phyloP scores from a whole-genome alignment of 2,888 invertebrate genomes.

The Thumatha senex region DNA sequence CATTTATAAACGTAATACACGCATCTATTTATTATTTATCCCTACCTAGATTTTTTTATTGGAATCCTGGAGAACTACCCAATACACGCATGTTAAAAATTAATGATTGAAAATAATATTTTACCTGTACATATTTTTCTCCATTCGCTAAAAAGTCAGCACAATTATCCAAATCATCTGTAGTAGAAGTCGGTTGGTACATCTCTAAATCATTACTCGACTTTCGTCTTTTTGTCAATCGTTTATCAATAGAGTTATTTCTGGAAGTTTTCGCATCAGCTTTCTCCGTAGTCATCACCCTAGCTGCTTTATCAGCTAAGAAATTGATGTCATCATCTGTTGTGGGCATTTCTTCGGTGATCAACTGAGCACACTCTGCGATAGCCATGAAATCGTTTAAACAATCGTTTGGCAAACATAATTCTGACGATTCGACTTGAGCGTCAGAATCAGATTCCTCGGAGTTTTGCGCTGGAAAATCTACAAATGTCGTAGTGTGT shows the following conservation, averaged over 20 bases:
- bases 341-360: constrained; percentile 53
- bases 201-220: constrained; percentile 73
- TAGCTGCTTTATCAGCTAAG: constrained; percentile 72
- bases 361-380: constrained; percentile 62
- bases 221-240: constrained; percentile 62
- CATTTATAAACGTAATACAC: too few relatives aligned
- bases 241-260: constrained; percentile 58
- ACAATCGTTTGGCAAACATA: constrained; percentile 75
- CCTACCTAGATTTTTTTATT: too few relatives aligned
- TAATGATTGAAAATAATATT: too few relatives aligned
- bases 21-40: too few relatives aligned
- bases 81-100: too few relatives aligned
- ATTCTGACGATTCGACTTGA: constrained; percentile 68
- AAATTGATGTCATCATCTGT: constrained; percentile 71
- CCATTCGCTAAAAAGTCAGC: constrained; percentile 60
- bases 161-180: constrained; percentile 69
- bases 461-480: constrained; percentile 62
- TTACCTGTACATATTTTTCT: constrained; percentile 76
- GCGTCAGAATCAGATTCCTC: constrained; percentile 75
- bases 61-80: too few relatives aligned
- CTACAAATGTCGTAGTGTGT: constrained; percentile 71
- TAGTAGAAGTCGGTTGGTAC: constrained; percentile 77
- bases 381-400: constrained; percentile 75
- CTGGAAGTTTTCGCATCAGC: constrained; percentile 48
- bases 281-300: constrained; percentile 73